A percentile compares a stretch with the other conserved stretches of the same genome.
Evolutionary conservation across 53 echinoderm and acorn worm species (phyloP).

Genomic region (Hippasteria phrygiana): DNA sequence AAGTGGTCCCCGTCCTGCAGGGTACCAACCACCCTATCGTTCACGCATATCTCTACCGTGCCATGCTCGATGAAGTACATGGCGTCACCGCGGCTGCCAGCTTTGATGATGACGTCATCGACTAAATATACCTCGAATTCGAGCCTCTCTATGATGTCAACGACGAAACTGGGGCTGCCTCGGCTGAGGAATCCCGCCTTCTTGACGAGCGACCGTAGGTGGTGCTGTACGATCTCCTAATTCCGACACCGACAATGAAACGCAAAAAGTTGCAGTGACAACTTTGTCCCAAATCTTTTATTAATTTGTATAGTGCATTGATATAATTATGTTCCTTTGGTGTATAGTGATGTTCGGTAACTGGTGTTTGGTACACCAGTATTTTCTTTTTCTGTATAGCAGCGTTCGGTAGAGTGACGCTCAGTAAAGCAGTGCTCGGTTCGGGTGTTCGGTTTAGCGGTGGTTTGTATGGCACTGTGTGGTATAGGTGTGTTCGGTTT

Average conservation of each 20-base stretch:
- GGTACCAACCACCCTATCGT: conserved; percentile 72
- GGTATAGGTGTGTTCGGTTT: too few relatives aligned
- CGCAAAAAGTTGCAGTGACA: background rate
- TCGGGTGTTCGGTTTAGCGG: too few relatives aligned
- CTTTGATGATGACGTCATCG: conserved; percentile 92
- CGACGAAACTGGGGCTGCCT: conserved; percentile 79
- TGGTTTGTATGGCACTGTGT: too few relatives aligned
- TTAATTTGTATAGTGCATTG: too few relatives aligned
- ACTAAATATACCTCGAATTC: conserved; percentile 89
- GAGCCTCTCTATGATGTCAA: conserved; percentile 89
- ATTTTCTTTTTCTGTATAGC: too few relatives aligned
- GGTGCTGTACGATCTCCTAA: conserved; percentile 90
- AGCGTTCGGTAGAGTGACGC: too few relatives aligned
- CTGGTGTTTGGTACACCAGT: too few relatives aligned
- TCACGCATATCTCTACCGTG: conserved; percentile 78
- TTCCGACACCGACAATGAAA: background rate
- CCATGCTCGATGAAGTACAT: conserved; percentile 99
- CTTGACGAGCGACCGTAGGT: conserved; percentile 81
- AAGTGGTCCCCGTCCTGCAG: conserved; percentile 96
- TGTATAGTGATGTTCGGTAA: too few relatives aligned
- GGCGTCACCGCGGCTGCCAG: conserved; percentile 81
- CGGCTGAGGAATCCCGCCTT: conserved; percentile 94
- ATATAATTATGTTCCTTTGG: too few relatives aligned
- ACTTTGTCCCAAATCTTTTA: background rate
- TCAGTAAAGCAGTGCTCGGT: too few relatives aligned